Conservation (phyloP, 2,888 invertebrate genomes). For the Dilophus febrilis region DNA sequence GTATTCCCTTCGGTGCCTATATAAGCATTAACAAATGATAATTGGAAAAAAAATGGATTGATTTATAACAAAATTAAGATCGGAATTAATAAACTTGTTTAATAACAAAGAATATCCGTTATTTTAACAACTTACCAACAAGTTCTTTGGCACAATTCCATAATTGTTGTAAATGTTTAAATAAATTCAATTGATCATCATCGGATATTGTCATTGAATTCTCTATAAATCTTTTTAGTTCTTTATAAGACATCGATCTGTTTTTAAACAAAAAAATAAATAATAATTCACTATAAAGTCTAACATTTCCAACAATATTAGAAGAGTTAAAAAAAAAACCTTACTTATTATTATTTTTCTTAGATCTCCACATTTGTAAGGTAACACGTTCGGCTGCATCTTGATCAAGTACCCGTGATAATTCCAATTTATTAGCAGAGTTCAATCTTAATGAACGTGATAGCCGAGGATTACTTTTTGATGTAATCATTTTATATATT, state of each 20-base stretch:
- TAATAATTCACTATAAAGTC: too few species aligned
- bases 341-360: conserved; percentile 6
- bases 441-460: conserved; percentile 45
- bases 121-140: conserved; percentile 26
- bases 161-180: conserved; percentile 27
- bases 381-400: conserved; percentile 9
- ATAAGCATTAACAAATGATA: background rate
- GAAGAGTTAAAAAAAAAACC: conserved; percentile 4
- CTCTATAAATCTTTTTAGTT: conserved; percentile 31
- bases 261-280: conserved; percentile 10
- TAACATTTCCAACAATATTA: conserved; percentile 3
- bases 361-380: conserved; percentile 9
- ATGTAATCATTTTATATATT: too few species aligned
- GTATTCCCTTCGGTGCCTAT: conserved; percentile 29
- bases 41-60: background rate
- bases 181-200: conserved; percentile 18
- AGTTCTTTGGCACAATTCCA: conserved; percentile 28
- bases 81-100: background rate
- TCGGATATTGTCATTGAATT: conserved; percentile 20
- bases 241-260: conserved; percentile 35
- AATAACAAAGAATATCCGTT: conserved; percentile 14
- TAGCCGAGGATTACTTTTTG: conserved; percentile 34
- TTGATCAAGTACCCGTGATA: conserved; percentile 18
- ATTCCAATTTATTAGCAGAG: conserved; percentile 39
- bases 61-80: background rate